Percentiles rank a stretch among this genome's conserved stretches.
Evolutionary conservation across 2,888 invertebrate species (phyloP).

Genomic region (Gastracanthus pulcherrimus): DNA sequence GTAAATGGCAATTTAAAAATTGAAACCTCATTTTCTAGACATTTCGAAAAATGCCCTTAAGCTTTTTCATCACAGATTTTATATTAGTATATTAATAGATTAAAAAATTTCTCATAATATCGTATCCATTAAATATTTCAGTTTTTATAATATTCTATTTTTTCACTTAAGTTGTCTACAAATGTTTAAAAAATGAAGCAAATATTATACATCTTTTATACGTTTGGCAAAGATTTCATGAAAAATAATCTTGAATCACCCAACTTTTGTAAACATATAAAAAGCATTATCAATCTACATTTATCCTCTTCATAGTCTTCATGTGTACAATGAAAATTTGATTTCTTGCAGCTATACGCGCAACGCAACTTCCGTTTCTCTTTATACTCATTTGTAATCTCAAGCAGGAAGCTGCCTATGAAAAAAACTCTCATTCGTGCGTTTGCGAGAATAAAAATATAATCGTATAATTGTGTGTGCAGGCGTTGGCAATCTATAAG

Average conservation of each 20-base stretch:
- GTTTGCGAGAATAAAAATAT: constrained; percentile 30
- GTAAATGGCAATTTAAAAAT: too few species aligned
- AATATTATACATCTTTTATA: too few species aligned
- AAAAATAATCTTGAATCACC: neutral
- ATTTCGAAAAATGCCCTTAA: too few species aligned
- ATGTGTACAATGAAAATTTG: constrained; percentile 13
- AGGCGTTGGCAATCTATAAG: neutral
- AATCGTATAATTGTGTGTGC: constrained; percentile 8
- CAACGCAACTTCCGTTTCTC: constrained; percentile 48
- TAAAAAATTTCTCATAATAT: too few species aligned
- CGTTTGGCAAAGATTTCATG: too few species aligned
- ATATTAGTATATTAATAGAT: too few species aligned
- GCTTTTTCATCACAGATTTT: too few species aligned
- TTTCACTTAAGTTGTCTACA: too few species aligned
- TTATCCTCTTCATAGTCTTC: neutral
- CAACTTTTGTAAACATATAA: neutral
- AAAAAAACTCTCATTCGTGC: constrained; percentile 18
- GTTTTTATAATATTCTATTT: too few species aligned
- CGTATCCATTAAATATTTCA: too few species aligned
- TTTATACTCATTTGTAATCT: constrained; percentile 2
- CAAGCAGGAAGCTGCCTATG: constrained; percentile 14
- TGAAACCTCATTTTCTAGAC: too few species aligned
- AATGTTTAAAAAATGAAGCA: too few species aligned
- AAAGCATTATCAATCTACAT: neutral
- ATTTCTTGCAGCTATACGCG: neutral